Evolutionary conservation across 2,797 vertebrate species (phyloP), one percentile per base, ranked within the genome.

Genomic region (Labeo calbasu): DNA sequence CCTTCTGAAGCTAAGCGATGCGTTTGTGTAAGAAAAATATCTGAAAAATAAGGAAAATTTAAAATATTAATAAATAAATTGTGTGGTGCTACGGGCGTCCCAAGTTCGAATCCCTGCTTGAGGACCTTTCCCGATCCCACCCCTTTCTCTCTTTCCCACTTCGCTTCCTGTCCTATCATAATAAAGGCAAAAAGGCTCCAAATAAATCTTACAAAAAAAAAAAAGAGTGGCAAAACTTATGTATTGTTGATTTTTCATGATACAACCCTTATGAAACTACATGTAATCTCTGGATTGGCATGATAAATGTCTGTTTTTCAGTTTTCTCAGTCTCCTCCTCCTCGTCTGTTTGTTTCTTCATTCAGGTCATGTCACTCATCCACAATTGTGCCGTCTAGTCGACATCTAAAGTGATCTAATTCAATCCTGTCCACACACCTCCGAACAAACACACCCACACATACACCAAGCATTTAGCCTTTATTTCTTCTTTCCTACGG

Each of bases 401-500:
- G 1, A 57, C 63, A 65, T 78, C 51, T 46, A 70, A 46, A 69
- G 76, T 79, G 50, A 69, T 85, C 66, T 59, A 66, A 68, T 75
- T 79, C 17, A 69, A 61, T 57, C 50, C 36, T 68, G 23, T 77
- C 81, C 77, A 68, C 79, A 80, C 81, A 75, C 68, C 57, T 59
- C 36, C 23, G 7, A 40, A 51, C n/a, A 71, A 80, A 78, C 65
- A 76, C 79, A 32, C 83, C 69, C 61, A 46, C 79, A 87, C 79
- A 78, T 28, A 87, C 51, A 19, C 13, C 70, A 48, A 66, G 73
- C 75, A 36, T 79, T 83, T 77, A 77, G 81, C 72, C 10, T 65
- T 82, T 66, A 32, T 77, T 65, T 77, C 71, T 70, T 14, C 10
- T 69, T 81, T 83, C 53, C 36, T 69, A 57, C 19, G 23, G 63